Conservation (phyloP, 2,113 vertebrate genomes). For the Australoheros scitulus region DNA sequence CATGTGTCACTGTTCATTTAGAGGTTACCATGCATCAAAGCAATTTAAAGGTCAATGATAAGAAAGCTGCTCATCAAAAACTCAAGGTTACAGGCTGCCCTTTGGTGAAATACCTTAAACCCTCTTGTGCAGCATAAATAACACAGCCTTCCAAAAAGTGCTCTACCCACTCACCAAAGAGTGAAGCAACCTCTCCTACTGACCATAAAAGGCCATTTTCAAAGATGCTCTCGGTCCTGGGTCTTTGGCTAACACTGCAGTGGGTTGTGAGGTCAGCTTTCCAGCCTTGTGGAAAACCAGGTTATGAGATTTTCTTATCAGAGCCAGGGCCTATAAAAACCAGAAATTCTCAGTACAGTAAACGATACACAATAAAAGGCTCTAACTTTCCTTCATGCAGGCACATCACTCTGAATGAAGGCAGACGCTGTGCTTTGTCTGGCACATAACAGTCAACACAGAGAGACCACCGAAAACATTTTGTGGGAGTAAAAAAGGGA, state of each 20-base stretch:
- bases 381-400: neutral
- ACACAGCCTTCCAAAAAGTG: slow-evolving; percentile 40
- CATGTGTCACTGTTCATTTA: slow-evolving; percentile 14
- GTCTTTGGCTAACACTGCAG: slow-evolving; percentile 50
- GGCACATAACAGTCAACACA: slow-evolving; percentile 1
- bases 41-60: slow-evolving; percentile 15
- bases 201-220: slow-evolving; percentile 75
- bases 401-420: slow-evolving; percentile 3
- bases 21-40: neutral
- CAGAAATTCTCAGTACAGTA: neutral
- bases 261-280: slow-evolving; percentile 45
- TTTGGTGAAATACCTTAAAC: slow-evolving; percentile 51
- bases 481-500: slow-evolving; percentile 1
- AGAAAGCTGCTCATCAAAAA: slow-evolving; percentile 24
- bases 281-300: slow-evolving; percentile 22
- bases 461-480: neutral
- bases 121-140: slow-evolving; percentile 18
- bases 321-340: neutral
- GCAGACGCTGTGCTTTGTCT: slow-evolving; percentile 17
- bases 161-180: slow-evolving; percentile 41
- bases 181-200: slow-evolving; percentile 32
- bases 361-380: slow-evolving; percentile 1
- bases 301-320: slow-evolving; percentile 33
- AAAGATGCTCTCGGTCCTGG: slow-evolving; percentile 35
- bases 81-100: neutral